Evolutionary conservation across 2,113 vertebrate genomes (phyloP).

Genomic region (Pollimyrus isidori): DNA sequence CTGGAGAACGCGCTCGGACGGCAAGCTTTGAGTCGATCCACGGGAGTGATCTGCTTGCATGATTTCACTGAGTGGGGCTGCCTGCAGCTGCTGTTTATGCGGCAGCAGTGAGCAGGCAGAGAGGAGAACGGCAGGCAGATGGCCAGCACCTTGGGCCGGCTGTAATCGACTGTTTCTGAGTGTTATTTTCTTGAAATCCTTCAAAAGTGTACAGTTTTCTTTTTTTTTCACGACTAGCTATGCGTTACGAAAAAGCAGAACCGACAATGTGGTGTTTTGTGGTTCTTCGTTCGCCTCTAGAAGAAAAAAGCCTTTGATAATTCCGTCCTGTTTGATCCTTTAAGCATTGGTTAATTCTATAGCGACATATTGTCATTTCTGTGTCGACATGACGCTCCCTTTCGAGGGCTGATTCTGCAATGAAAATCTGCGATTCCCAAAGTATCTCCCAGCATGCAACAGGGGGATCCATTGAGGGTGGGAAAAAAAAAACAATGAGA

Average conservation of each 20-base stretch:
- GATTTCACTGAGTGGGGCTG: not conserved
- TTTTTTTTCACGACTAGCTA: not conserved
- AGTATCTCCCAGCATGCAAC: not conserved
- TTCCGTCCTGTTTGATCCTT: not conserved
- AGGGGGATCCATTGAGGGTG: not conserved
- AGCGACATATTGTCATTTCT: not conserved
- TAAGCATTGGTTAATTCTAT: not conserved
- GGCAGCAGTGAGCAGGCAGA: not conserved
- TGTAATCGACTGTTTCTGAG: conserved; percentile 17
- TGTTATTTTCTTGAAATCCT: not conserved
- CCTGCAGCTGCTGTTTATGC: not conserved
- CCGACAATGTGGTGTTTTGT: not conserved
- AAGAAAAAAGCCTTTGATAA: not conserved
- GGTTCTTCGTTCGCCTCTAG: not conserved
- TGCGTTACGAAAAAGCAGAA: not conserved
- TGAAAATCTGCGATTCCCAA: not conserved
- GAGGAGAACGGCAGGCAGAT: conserved; percentile 5
- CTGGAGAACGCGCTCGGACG: not conserved
- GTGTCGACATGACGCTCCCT: not conserved
- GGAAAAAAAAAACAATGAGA: not conserved
- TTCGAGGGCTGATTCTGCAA: not conserved
- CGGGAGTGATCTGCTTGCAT: not conserved
- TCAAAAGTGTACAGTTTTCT: not conserved
- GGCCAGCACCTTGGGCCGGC: conserved; percentile 18
- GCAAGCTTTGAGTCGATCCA: not conserved